Base-by-base conservation (phyloP, 2,888 invertebrate species). In the Rhopalosiphum nymphaeae region DNA sequence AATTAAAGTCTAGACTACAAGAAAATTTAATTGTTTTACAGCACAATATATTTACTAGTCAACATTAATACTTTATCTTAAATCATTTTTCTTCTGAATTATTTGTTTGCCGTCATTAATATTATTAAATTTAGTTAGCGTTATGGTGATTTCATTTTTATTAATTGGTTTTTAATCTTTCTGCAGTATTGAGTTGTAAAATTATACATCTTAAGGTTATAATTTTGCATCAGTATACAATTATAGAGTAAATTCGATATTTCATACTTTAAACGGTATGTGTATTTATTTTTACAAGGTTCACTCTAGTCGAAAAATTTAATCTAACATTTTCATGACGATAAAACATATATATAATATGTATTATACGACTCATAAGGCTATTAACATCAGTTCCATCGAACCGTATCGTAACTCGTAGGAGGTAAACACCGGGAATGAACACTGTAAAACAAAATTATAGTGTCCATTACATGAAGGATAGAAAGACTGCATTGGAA, bases 401-500 rank as follows among this genome's bases (percentile, higher is more conserved):
- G 88, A 56, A 89, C 53, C 42, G 67, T 53, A 78, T 78, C n/a
- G 92, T 44, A 53, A 89, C 44, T 86, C 49, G 49, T 56, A 21
- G 36, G 49, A 78, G 56, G 91, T 56, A 85, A 85, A 56, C 61
- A 92, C 46, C 36, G 61, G 57, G 36, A 87, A 61, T 26, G 87
- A 61, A 87, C 92, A 61, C 92, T 87, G 87, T 92, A 87, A 87
- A 92, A 87, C 57, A 36, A 92, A 92, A 92, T 61, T 92, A 61
- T 87, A 92, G 92, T 92, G 87, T 92, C 87, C 87, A 92, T 92
- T 92, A 61, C 46, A 92, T 46, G 49, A 92, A 87, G 92, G 84
- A 78, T 78, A 84, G 91, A 92, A 78, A 88, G 67, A 67, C 67
- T 29, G 42, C 67, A 67, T 67, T n/a, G 53, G 88, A 92, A 88